Conservation (phyloP, 2,113 vertebrate genomes). For the Chionomys nivalis region DNA sequence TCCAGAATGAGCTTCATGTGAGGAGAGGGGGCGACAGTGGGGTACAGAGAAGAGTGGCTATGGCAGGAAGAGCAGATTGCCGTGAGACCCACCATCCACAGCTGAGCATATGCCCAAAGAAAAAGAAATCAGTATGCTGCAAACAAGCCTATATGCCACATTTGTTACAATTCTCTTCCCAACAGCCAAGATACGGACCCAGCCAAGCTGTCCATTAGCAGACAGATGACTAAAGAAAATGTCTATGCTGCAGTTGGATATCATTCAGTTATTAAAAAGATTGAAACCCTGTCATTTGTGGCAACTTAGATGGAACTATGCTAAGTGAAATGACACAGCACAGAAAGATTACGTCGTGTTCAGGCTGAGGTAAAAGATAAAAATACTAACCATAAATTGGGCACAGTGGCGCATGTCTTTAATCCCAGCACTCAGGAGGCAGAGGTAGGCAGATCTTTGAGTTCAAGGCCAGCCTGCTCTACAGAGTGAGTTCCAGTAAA, state of each 20-base stretch:
- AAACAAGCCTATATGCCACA: background rate
- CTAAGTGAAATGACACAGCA: background rate
- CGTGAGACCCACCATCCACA: background rate
- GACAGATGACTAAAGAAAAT: background rate
- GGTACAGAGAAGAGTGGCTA: too few species aligned
- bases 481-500: background rate
- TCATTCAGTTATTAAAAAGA: background rate
- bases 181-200: background rate
- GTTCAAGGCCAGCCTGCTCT: background rate
- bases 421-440: background rate
- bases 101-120: background rate
- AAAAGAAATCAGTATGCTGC: background rate
- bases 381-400: background rate
- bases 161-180: background rate
- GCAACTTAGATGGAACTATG: background rate
- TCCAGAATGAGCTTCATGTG: background rate
- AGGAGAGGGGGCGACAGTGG: too few species aligned
- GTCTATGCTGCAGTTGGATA: background rate
- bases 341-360: background rate
- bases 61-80: background rate
- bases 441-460: background rate
- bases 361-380: background rate
- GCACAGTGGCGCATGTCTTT: background rate
- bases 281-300: background rate
- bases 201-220: background rate